Percentiles rank a stretch among this genome's conserved stretches.
Conservation (phyloP, 1,140 invertebrate species). For the Trigoniulus corallinus region DNA sequence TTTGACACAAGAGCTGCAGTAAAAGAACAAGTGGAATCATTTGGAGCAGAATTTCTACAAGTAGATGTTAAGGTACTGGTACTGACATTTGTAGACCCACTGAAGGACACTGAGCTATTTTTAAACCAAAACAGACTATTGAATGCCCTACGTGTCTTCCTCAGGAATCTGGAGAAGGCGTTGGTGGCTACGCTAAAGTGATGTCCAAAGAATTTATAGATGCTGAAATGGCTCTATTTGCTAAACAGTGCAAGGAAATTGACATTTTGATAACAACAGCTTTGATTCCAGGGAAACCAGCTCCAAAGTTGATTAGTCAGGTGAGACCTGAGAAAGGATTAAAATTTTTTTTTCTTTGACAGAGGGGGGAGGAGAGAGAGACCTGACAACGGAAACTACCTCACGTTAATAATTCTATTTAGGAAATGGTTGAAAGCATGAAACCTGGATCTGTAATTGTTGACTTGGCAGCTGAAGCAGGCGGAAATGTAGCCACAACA, state of each 20-base stretch:
- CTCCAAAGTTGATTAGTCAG: conserved; percentile 63
- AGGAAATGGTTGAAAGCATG: conserved; percentile 67
- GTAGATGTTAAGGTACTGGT: conserved; percentile 43
- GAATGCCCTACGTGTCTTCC: background rate
- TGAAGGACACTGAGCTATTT: conserved; percentile 7
- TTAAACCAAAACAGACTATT: conserved; percentile 10
- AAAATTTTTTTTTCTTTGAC: background rate
- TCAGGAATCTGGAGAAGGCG: conserved; percentile 65
- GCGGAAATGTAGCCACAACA: conserved; percentile 74
- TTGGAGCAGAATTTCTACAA: conserved; percentile 72
- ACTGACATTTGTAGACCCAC: background rate
- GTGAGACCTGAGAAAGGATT: conserved; percentile 25
- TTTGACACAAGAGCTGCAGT: conserved; percentile 76
- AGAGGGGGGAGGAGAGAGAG: too few relatives aligned
- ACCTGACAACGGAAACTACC: too few relatives aligned
- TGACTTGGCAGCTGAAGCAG: conserved; percentile 73
- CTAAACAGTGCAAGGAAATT: conserved; percentile 60
- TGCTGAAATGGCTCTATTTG: conserved; percentile 70
- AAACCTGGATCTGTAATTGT: conserved; percentile 78
- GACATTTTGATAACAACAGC: conserved; percentile 74
- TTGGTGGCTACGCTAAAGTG: conserved; percentile 74
- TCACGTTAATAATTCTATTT: too few relatives aligned
- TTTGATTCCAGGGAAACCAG: conserved; percentile 72
- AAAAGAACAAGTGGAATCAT: conserved; percentile 76
- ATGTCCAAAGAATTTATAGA: conserved; percentile 79